Conservation (phyloP, 2,888 invertebrate species). For the Drosophila paucipuncta region DNA sequence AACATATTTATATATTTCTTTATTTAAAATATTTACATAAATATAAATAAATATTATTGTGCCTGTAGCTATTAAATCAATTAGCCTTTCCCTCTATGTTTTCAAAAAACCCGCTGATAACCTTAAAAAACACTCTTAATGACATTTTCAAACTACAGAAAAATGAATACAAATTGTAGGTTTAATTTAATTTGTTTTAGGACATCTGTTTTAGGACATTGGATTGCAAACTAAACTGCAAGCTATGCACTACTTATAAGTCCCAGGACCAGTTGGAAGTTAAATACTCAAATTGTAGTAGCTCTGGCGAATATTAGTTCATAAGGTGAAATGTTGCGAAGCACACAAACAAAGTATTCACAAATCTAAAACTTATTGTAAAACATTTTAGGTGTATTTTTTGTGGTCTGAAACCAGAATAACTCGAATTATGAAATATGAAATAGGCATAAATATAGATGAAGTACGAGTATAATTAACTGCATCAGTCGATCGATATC, state of each 20-base stretch:
- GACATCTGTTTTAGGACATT: not conserved
- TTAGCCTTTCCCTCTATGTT: slow-evolving; percentile 13
- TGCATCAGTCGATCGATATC: not conserved
- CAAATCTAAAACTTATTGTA: not conserved
- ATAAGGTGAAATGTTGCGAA: not conserved
- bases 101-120: not conserved
- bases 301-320: not conserved
- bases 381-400: not conserved
- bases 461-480: not conserved
- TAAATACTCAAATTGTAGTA: not conserved
- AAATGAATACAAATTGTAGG: not conserved
- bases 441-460: not conserved
- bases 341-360: not conserved
- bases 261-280: not conserved
- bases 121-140: not conserved
- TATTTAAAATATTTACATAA: not conserved
- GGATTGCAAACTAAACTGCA: not conserved
- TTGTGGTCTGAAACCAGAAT: not conserved
- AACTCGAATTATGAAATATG: no score
- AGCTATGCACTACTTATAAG: not conserved
- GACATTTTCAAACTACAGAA: not conserved
- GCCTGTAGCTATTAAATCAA: slow-evolving; percentile 38
- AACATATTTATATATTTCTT: not conserved
- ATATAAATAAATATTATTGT: not conserved
- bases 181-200: no score